Conservation (phyloP, 2,113 vertebrate genomes). For the Rhineura floridana region DNA sequence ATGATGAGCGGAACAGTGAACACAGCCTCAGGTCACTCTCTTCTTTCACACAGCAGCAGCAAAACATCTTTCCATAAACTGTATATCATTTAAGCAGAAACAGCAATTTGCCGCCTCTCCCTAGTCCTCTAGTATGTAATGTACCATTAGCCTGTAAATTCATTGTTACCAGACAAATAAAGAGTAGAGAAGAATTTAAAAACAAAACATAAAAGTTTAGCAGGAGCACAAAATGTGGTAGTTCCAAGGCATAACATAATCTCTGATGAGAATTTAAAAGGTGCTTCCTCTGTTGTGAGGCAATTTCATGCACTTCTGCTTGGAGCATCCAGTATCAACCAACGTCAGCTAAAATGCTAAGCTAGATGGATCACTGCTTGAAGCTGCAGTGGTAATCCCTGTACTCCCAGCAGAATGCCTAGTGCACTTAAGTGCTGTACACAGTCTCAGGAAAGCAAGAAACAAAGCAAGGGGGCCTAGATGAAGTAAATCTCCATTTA, state of each 20-base stretch:
- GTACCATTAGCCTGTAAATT: conserved; percentile 32
- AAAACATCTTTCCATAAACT: conserved; percentile 8
- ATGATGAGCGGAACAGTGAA: background rate
- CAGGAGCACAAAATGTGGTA: background rate
- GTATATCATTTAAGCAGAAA: conserved; percentile 1
- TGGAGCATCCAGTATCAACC: background rate
- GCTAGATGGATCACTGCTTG: rapidly evolving
- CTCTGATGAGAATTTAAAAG: rapidly evolving
- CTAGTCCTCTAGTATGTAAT: background rate
- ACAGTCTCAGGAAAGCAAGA: conserved; percentile 7
- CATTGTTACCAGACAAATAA: background rate
- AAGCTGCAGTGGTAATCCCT: background rate
- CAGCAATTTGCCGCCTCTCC: background rate
- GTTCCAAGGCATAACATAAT: background rate
- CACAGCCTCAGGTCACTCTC: background rate
- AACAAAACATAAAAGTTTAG: background rate
- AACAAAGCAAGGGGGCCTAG: conserved; percentile 45
- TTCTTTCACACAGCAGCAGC: rapidly evolving
- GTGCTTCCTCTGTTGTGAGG: background rate
- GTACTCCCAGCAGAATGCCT: background rate
- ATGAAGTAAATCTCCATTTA: conserved; percentile 54
- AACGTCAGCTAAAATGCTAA: background rate
- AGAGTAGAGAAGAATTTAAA: background rate
- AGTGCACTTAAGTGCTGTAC: background rate
- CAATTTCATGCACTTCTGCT: background rate